Conservation (phyloP, 2,888 invertebrate species). For the Oasisia sp. region DNA sequence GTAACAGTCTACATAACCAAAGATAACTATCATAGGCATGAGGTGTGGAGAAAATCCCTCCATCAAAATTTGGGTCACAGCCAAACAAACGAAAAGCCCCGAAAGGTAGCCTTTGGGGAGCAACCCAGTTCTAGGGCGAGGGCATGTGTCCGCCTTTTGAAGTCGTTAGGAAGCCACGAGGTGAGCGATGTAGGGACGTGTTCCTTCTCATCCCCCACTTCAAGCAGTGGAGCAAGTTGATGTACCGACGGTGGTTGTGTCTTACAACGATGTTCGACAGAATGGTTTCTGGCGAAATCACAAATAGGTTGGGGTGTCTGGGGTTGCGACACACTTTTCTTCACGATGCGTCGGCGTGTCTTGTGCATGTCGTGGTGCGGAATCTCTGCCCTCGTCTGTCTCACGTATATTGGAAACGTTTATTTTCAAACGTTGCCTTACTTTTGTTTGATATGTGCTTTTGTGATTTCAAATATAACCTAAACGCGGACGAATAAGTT, state of each 20-base stretch:
- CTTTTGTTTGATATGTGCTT: no score
- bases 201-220: background rate
- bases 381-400: background rate
- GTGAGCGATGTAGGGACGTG: background rate
- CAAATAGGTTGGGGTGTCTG: background rate
- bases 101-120: no score
- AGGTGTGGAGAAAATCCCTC: no score
- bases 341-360: background rate
- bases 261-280: background rate
- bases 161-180: background rate
- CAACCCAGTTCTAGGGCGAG: no score
- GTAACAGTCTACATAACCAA: no score
- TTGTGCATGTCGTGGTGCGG: background rate
- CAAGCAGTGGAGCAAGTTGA: background rate
- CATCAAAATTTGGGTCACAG: no score
- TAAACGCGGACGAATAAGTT: no score
- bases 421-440: no score
- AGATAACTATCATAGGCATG: no score
- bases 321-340: background rate
- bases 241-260: background rate
- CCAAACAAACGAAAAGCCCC: no score
- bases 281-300: constrained; percentile 10
- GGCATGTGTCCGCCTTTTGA: no score
- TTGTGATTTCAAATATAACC: no score
- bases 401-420: background rate